A percentile compares a stretch with the other conserved stretches of the same genome.
Conservation (phyloP, 2,113 vertebrate genomes). For the Pantherophis guttatus region DNA sequence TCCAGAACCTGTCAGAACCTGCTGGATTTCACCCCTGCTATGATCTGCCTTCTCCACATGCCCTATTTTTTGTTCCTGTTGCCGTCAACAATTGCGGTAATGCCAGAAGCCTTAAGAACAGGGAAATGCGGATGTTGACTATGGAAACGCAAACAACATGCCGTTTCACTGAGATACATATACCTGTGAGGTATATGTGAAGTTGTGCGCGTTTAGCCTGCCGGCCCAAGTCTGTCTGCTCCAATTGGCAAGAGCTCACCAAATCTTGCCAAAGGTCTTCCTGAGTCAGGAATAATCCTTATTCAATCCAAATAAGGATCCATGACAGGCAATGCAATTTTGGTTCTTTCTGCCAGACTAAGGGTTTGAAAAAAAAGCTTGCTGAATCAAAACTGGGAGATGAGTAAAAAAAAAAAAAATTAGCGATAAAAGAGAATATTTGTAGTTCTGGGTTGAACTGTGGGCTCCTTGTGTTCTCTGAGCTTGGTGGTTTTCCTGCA, state of each 20-base stretch:
- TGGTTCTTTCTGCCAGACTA: neutral
- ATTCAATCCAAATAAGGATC: neutral
- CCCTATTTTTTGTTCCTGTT: neutral
- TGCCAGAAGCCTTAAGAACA: neutral
- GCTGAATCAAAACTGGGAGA: neutral
- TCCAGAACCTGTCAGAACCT: too few relatives aligned
- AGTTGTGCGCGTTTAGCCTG: neutral
- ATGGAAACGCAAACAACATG: neutral
- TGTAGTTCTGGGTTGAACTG: neutral
- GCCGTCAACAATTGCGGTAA: neutral
- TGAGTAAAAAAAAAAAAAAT: neutral
- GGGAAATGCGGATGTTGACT: neutral
- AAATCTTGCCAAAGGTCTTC: neutral
- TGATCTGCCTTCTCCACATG: neutral
- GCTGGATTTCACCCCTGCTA: neutral
- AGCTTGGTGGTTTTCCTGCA: neutral
- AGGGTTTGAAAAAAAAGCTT: neutral
- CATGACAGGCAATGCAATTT: neutral
- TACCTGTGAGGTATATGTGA: neutral
- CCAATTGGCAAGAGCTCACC: neutral
- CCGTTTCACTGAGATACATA: neutral
- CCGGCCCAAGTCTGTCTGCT: neutral
- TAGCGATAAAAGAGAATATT: neutral
- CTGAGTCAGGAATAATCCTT: neutral
- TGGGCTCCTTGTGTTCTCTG: neutral